phyloP scores from a whole-genome alignment of 1,140 invertebrate species.

The Ectropis grisescens region DNA sequence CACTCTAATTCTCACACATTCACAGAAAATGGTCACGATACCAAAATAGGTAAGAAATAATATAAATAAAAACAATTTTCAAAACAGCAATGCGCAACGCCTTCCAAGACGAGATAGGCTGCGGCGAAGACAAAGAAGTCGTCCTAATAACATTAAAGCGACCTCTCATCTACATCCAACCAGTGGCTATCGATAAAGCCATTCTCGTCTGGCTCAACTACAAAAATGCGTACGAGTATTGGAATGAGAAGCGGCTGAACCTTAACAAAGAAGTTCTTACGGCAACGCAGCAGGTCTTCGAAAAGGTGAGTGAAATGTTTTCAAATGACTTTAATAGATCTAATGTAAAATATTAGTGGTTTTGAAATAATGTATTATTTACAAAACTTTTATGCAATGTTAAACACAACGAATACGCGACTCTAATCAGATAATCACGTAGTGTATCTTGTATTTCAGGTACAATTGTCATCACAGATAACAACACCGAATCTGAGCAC shows the following conservation, averaged over 20 bases:
- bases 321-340: no score
- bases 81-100: constrained; percentile 81
- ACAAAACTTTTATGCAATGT: no score
- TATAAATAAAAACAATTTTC: no score
- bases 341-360: no score
- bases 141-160: constrained; percentile 92
- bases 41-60: no score
- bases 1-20: no score
- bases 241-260: constrained; percentile 94
- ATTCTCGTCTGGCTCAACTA: constrained; percentile 98
- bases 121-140: constrained; percentile 93
- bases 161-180: constrained; percentile 95
- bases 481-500: constrained; percentile 86
- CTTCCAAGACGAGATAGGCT: constrained; percentile 92
- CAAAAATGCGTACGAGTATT: constrained; percentile 98
- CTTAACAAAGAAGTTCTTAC: constrained; percentile 89
- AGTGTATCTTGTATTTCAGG: no score
- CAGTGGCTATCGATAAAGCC: constrained; percentile 95
- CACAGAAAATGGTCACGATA: no score
- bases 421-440: no score
- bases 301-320: constrained; percentile 43
- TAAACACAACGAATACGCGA: no score
- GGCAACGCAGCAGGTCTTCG: constrained; percentile 83
- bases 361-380: no score
- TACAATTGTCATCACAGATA: constrained; percentile 81